These are phyloP conservation scores for Sinocyclocheilus grahami DNA, from an alignment of 2,113 vertebrate genomes.

Conservation along the genomic window DNA sequence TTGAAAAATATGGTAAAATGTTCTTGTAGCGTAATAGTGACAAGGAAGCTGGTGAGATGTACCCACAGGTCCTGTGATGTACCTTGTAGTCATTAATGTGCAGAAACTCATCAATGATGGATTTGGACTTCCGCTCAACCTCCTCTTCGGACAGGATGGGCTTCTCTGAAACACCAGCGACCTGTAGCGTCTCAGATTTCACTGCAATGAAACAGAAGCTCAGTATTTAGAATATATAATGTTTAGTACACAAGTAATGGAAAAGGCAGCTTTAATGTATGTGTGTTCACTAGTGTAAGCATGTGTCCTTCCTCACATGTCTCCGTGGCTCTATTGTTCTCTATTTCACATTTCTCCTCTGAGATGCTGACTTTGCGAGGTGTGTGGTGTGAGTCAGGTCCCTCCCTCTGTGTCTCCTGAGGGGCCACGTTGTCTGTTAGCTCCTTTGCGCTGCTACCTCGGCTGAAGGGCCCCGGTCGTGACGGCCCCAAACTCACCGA, in stretches of 20 bases:
- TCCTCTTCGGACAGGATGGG: constrained; percentile 84
- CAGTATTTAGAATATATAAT: neutral
- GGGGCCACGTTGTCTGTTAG: constrained; percentile 80
- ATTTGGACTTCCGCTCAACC: constrained; percentile 88
- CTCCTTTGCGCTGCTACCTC: constrained; percentile 85
- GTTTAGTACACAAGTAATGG: neutral
- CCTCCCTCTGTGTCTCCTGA: constrained; percentile 83
- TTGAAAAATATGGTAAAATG: neutral
- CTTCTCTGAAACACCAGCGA: constrained; percentile 73
- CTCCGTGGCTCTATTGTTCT: constrained; percentile 78
- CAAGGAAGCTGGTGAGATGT: too few species aligned
- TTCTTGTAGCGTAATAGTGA: neutral
- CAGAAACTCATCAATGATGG: constrained; percentile 97
- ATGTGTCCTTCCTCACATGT: constrained; percentile 71
- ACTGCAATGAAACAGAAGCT: constrained; percentile 62
- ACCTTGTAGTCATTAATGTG: constrained; percentile 98
- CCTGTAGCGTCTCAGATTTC: constrained; percentile 77
- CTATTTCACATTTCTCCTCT: constrained; percentile 79
- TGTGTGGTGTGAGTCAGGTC: constrained; percentile 77
- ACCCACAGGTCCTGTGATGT: constrained; percentile 37
- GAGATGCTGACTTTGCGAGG: constrained; percentile 80
- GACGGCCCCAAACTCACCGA: constrained; percentile 70
- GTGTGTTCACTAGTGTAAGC: neutral
- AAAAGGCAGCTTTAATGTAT: neutral
- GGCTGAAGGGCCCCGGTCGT: constrained; percentile 76